Percentiles rank a stretch among this genome's conserved stretches.
These are phyloP conservation scores for Paradisaea rubra DNA, from an alignment of 2,113 vertebrate species.

Conservation along the genomic window DNA sequence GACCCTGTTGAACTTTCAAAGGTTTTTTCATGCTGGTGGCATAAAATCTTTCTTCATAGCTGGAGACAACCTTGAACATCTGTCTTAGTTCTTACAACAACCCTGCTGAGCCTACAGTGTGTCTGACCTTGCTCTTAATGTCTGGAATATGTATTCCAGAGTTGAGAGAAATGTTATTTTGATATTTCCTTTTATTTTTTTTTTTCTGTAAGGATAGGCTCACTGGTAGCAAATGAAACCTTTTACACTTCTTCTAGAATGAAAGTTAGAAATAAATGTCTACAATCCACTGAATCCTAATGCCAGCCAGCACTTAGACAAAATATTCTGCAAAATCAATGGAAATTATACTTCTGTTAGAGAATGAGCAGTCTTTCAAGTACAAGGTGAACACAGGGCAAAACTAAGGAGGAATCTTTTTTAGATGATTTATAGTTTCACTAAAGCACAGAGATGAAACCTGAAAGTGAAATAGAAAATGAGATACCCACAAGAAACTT, in stretches of 20 bases:
- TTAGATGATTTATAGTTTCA: not conserved
- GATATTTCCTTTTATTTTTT: not conserved
- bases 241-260: not conserved
- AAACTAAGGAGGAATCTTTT: not conserved
- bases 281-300: not conserved
- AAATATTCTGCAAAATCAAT: not conserved
- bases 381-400: not conserved
- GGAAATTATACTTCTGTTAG: not conserved
- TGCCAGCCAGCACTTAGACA: not conserved
- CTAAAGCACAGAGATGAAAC: not conserved
- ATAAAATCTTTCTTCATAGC: not conserved
- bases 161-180: not conserved
- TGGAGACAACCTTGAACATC: slow-evolving; percentile 1
- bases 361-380: not conserved
- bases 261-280: not conserved
- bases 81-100: slow-evolving; percentile 19
- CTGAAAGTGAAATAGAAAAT: not conserved
- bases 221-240: not conserved
- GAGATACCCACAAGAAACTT: not conserved
- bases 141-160: not conserved
- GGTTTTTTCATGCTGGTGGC: not conserved
- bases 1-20: not conserved
- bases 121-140: not conserved
- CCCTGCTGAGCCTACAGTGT: not conserved
- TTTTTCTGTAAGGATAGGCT: not conserved